phyloP scores from a whole-genome alignment of 2,888 invertebrate species.

The Parelbella ahira region DNA sequence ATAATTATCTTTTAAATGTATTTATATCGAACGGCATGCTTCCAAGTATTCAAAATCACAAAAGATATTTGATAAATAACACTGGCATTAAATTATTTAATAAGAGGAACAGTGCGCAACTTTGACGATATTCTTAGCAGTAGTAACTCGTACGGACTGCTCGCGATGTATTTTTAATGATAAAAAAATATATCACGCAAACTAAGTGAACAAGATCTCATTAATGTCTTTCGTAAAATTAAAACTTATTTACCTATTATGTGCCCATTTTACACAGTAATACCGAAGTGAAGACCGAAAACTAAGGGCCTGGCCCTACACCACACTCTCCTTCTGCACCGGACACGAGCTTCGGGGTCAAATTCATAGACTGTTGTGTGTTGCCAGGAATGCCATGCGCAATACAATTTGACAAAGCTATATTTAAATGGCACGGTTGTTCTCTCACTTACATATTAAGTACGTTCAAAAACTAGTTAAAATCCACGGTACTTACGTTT shows the following conservation, averaged over 20 bases:
- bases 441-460: neutral
- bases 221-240: conserved; percentile 34
- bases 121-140: conserved; percentile 76
- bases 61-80: conserved; percentile 42
- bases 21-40: conserved; percentile 28
- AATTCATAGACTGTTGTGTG: conserved; percentile 76
- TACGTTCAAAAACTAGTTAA: neutral
- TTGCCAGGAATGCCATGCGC: conserved; percentile 47
- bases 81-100: conserved; percentile 58
- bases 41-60: conserved; percentile 25
- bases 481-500: neutral
- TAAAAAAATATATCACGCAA: conserved; percentile 30
- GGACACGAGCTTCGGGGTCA: conserved; percentile 81
- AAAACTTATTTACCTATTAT: conserved; percentile 74
- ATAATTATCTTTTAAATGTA: conserved; percentile 38
- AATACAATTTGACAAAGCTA: conserved; percentile 16
- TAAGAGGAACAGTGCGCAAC: conserved; percentile 67
- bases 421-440: neutral
- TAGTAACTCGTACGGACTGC: conserved; percentile 53
- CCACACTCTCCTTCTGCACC: conserved; percentile 74
- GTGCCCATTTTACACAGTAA: conserved; percentile 78
- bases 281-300: conserved; percentile 70
- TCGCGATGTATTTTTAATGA: conserved; percentile 60
- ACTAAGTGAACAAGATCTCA: conserved; percentile 25
- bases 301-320: conserved; percentile 77